A percentile compares a stretch with the other conserved stretches of the same genome.
Conservation (phyloP, 2,888 invertebrate species). For the Tricholauxania praeusta region DNA sequence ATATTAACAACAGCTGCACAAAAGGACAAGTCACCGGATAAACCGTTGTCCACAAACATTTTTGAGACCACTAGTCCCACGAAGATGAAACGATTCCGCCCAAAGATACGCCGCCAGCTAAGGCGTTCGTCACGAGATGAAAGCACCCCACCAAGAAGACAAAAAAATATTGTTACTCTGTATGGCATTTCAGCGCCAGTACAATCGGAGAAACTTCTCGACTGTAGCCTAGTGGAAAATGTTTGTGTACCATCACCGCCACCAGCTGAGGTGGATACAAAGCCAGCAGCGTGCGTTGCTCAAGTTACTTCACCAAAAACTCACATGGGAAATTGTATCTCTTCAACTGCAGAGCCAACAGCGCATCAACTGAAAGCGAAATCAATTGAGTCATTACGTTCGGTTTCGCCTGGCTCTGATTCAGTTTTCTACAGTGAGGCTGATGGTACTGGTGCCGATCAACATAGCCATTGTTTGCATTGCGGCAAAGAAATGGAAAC, state of each 20-base stretch:
- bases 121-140: conserved; percentile 64
- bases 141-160: conserved; percentile 53
- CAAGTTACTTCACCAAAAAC: conserved; percentile 59
- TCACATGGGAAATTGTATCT: conserved; percentile 33
- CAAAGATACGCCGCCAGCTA: conserved; percentile 66
- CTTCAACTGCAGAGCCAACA: conserved; percentile 50
- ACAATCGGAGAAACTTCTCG: conserved; percentile 57
- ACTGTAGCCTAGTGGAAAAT: conserved; percentile 52
- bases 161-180: conserved; percentile 49
- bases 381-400: conserved; percentile 87
- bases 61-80: conserved; percentile 64
- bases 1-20: conserved; percentile 35
- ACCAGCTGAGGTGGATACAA: neutral
- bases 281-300: no score
- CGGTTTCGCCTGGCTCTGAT: conserved; percentile 91
- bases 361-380: conserved; percentile 77
- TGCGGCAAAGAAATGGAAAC: conserved; percentile 85
- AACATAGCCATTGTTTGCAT: conserved; percentile 80
- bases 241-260: conserved; percentile 39
- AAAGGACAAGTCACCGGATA: conserved; percentile 61
- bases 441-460: conserved; percentile 69
- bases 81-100: conserved; percentile 67
- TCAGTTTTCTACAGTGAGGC: conserved; percentile 90
- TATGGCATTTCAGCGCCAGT: conserved; percentile 51
- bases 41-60: conserved; percentile 49